phyloP scores from a whole-genome alignment of 2,797 vertebrate genomes.

The Aeoliscus strigatus region DNA sequence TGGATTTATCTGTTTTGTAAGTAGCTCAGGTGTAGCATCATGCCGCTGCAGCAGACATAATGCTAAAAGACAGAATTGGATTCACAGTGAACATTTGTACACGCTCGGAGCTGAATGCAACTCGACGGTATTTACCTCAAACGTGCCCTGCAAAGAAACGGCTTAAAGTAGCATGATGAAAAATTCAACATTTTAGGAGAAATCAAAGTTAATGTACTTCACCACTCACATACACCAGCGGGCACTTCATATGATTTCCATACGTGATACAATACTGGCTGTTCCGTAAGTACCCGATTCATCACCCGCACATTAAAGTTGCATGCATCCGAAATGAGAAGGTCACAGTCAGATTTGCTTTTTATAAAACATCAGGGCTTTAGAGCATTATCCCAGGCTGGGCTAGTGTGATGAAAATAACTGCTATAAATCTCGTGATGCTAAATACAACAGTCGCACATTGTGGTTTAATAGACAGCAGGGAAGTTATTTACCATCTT shows the following conservation, averaged over 20 bases:
- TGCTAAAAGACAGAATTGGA: too few species aligned
- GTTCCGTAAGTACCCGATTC: slow-evolving; percentile 47
- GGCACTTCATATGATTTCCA: slow-evolving; percentile 46
- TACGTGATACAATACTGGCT: slow-evolving; percentile 49
- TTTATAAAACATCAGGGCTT: slow-evolving; percentile 30
- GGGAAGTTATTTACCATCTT: too few species aligned
- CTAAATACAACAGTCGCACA: too few species aligned
- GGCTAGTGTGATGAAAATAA: slow-evolving; percentile 16
- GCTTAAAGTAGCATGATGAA: slow-evolving; percentile 24
- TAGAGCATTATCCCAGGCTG: slow-evolving; percentile 3
- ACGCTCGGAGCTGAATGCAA: too few species aligned
- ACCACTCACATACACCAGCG: slow-evolving; percentile 35
- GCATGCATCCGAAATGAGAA: slow-evolving; percentile 47
- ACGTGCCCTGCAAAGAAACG: slow-evolving; percentile 12
- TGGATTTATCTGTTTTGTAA: too few species aligned
- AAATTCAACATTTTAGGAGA: slow-evolving; percentile 41
- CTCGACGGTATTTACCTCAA: slow-evolving; percentile 20
- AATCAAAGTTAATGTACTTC: slow-evolving; percentile 39
- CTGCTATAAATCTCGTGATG: slow-evolving; percentile 17
- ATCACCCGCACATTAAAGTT: slow-evolving; percentile 54
- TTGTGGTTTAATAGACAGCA: background rate
- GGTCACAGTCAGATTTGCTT: slow-evolving; percentile 36
- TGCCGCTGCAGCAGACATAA: too few species aligned
- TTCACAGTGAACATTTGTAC: too few species aligned
- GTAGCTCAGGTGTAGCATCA: too few species aligned